Base-by-base conservation (phyloP, 2,113 vertebrate species). In the Stigmatopora nigra region DNA sequence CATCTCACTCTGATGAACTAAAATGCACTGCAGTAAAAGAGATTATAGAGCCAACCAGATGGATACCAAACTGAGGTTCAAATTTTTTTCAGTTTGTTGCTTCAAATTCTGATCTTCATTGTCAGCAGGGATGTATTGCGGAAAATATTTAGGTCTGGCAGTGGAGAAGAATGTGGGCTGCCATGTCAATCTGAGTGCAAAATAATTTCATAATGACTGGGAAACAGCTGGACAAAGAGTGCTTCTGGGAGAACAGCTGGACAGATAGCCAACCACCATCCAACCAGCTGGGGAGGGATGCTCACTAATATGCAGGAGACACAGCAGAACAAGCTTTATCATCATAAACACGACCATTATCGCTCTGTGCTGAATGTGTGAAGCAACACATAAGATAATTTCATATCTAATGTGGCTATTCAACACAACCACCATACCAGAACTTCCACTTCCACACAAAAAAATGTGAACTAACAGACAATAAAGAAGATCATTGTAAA, bases 161-260 rank as follows among this genome's bases (percentile, higher is more conserved):
- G 78, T 70, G 70, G 71, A 83, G 76, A 79, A 82, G 78, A 82
- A 79, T 77, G 83, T 76, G 79, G 75, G 45, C 73, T 73, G 69
- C 66, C 81, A 75, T 76, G 82, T 83, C 85, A 84, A 75, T 86
- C 72, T 81, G 71, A 84, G 76, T 56, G 77, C 67, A 73, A 84
- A 82, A 87, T 87, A 84, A 90, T 90, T 90, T 90, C 77, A 71
- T 89, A 90, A 90, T 91, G 86, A 86, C 79, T 47, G 64, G 57
- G 74, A 82, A 87, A 89, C 88, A 90, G 82, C 83, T 89, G 89
- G 87, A 77, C 55, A 63, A 8, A 64, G 11, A 64, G 69, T 53
- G 69, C 77, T 77, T 75, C 80, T 76, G 76, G 56, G 69, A 67
- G 68, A 78, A 87, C 87, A 88, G 79, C 84, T 87, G 85, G 59